Evolutionary conservation across 2,113 vertebrate species (phyloP).

Genomic region (Colistium nudipinnis): DNA sequence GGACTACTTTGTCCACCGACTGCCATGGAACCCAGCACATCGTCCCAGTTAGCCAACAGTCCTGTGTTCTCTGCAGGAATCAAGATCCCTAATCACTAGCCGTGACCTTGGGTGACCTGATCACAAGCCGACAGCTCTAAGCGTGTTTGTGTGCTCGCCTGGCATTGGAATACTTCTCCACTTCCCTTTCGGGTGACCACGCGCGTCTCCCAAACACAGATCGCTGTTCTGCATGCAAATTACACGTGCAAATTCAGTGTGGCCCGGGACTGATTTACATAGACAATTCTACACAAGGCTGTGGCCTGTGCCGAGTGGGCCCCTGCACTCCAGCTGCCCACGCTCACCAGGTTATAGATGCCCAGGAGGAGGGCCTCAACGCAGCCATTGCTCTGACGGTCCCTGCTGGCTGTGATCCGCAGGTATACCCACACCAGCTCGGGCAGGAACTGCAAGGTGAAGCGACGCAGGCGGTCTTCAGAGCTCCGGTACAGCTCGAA

Average conservation of each 20-base stretch:
- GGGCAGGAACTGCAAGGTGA: constrained; percentile 96
- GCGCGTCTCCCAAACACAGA: not conserved
- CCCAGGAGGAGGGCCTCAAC: constrained; percentile 95
- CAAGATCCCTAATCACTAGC: not conserved
- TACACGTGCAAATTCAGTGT: not conserved
- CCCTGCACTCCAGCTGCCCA: not conserved
- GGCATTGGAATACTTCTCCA: not conserved
- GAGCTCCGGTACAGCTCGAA: constrained; percentile 97
- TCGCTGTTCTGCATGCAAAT: not conserved
- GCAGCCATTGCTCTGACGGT: constrained; percentile 96
- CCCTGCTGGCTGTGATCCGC: constrained; percentile 90
- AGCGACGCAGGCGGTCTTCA: constrained; percentile 91
- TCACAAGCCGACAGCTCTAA: not conserved
- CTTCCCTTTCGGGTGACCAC: not conserved
- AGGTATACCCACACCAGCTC: constrained; percentile 97
- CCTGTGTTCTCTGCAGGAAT: not conserved
- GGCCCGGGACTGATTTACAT: not conserved
- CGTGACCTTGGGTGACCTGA: not conserved
- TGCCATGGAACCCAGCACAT: not conserved
- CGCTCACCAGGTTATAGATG: constrained; percentile 97
- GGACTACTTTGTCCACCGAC: not conserved
- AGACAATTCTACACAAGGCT: not conserved
- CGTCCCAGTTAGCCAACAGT: not conserved
- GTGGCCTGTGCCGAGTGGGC: not conserved
- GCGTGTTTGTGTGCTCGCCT: too few relatives aligned